phyloP scores from a whole-genome alignment of 2,888 invertebrate species.

The Epirrhoe alternata region DNA sequence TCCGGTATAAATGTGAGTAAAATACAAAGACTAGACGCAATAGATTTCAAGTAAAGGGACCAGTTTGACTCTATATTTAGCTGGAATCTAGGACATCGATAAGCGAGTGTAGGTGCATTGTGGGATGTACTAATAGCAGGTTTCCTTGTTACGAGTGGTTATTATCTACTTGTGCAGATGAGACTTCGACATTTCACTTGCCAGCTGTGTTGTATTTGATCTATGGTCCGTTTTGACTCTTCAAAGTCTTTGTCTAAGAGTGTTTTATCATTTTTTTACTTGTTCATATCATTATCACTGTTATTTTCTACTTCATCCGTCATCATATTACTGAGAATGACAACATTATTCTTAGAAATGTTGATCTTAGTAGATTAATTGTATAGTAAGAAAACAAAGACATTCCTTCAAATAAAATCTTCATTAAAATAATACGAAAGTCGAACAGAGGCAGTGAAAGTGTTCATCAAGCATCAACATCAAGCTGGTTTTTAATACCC shows the following conservation, averaged over 20 bases:
- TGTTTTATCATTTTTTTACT: too few species aligned
- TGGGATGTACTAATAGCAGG: slow-evolving; percentile 55
- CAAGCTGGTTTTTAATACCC: neutral
- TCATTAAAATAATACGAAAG: too few species aligned
- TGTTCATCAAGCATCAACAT: neutral
- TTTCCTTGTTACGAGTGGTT: slow-evolving; percentile 51
- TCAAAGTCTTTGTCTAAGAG: too few species aligned
- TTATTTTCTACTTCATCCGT: too few species aligned
- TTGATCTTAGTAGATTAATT: too few species aligned
- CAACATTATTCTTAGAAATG: too few species aligned
- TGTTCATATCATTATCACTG: too few species aligned
- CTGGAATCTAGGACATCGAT: slow-evolving; percentile 64
- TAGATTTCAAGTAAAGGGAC: slow-evolving; percentile 44
- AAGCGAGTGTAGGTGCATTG: slow-evolving; percentile 57
- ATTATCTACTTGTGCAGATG: slow-evolving; percentile 41
- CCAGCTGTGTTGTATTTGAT: neutral
- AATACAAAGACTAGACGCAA: neutral
- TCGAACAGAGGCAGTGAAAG: too few species aligned
- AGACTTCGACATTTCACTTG: slow-evolving; percentile 14
- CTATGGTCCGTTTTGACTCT: too few species aligned
- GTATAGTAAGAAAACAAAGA: too few species aligned
- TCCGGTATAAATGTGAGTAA: neutral
- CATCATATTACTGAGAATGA: too few species aligned
- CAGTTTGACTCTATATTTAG: slow-evolving; percentile 59
- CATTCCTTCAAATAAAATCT: too few species aligned